Percentiles rank a stretch among this genome's conserved stretches.
Conservation (phyloP, 2,888 invertebrate species). For the Lepidochitona cinerea region DNA sequence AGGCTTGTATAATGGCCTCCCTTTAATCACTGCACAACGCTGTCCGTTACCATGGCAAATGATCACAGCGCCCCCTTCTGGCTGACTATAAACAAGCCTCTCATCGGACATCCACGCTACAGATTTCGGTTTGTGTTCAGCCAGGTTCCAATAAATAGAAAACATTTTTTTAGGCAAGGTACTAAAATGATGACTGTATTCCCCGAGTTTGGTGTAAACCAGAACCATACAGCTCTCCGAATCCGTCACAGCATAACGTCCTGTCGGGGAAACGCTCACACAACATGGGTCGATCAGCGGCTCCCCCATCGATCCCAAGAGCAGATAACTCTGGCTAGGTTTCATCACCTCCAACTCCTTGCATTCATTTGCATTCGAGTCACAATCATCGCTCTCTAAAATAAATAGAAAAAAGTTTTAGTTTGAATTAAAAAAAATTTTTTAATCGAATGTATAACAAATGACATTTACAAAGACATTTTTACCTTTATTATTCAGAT, state of each 20-base stretch:
- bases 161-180: constrained; percentile 23
- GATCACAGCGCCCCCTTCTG: constrained; percentile 18
- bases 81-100: constrained; percentile 23
- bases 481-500: too few relatives aligned
- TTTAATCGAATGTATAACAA: too few relatives aligned
- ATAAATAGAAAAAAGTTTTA: background rate
- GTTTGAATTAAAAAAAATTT: too few relatives aligned
- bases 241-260: constrained; percentile 21
- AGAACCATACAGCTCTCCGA: constrained; percentile 25
- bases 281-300: constrained; percentile 15
- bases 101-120: constrained; percentile 25
- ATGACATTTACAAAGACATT: too few relatives aligned
- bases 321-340: background rate
- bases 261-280: constrained; percentile 21
- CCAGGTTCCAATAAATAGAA: constrained; percentile 18
- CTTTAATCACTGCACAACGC: constrained; percentile 11
- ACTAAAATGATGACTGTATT: constrained; percentile 25
- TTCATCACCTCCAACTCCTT: background rate
- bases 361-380: background rate
- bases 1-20: constrained; percentile 26
- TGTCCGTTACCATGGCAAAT: constrained; percentile 22
- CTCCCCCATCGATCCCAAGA: constrained; percentile 26
- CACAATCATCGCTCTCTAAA: background rate
- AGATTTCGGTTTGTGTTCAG: constrained; percentile 20
- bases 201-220: constrained; percentile 21